Conservation (phyloP, 1,140 invertebrate genomes). For the Sipha flava region DNA sequence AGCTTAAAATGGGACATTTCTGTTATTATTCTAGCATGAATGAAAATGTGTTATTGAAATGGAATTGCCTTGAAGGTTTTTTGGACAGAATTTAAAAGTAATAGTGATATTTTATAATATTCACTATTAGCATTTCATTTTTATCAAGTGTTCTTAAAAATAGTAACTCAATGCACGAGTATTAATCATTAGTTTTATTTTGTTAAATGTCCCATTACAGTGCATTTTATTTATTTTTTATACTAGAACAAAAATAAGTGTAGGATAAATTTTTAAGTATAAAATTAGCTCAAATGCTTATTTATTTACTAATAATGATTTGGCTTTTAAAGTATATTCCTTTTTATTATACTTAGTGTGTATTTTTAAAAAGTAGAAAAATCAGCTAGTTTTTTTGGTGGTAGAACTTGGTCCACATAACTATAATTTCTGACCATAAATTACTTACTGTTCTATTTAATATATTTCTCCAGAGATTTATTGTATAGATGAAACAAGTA, state of each 20-base stretch:
- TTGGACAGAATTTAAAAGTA: not conserved
- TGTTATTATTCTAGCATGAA: conserved; percentile 16
- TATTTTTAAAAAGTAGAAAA: conserved; percentile 7
- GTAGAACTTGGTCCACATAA: conserved; percentile 15
- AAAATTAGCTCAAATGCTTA: not conserved
- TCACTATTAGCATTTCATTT: not conserved
- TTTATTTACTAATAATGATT: conserved; percentile 29
- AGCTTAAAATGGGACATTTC: conserved; percentile 21
- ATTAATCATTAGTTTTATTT: not conserved
- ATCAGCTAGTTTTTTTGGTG: conserved; percentile 12
- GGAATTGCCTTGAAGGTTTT: not conserved
- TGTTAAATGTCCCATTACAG: not conserved
- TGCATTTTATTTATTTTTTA: not conserved
- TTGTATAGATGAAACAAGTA: conserved; percentile 9
- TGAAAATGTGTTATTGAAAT: not conserved
- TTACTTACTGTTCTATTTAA: not conserved
- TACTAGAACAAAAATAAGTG: not conserved
- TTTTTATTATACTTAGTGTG: not conserved
- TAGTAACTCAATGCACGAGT: not conserved
- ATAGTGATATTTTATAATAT: not conserved
- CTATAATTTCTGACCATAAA: not conserved
- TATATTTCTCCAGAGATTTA: not conserved
- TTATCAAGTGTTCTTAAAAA: not conserved
- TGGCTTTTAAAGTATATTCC: not conserved
- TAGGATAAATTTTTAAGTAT: not conserved